Evolutionary conservation across 2,797 vertebrate genomes (phyloP).

Genomic region (Holocentrus rufus): DNA sequence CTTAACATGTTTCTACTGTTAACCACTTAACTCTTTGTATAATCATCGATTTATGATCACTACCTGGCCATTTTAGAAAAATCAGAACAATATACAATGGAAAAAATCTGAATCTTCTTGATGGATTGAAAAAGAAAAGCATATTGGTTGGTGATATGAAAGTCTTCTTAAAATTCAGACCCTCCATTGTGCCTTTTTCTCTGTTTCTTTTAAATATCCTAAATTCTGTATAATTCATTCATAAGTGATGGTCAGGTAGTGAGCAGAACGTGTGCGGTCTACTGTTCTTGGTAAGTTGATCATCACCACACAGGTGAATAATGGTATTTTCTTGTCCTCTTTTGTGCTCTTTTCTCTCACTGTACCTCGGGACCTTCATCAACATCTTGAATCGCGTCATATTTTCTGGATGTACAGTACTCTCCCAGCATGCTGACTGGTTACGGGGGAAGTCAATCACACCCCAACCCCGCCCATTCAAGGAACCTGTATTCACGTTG

Average conservation of each 20-base stretch:
- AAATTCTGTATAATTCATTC: not conserved
- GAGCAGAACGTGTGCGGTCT: slow-evolving; percentile 1
- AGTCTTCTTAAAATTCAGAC: not conserved
- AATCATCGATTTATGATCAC: slow-evolving; percentile 22
- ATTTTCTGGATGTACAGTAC: slow-evolving; percentile 79
- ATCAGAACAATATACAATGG: not conserved
- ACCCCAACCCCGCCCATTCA: slow-evolving; percentile 83
- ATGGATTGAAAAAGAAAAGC: not conserved
- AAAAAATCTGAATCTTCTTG: not conserved
- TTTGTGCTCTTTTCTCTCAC: slow-evolving; percentile 39
- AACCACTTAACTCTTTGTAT: slow-evolving; percentile 1
- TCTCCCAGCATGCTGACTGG: slow-evolving; percentile 90
- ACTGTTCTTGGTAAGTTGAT: not conserved
- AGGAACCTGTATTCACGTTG: slow-evolving; percentile 86
- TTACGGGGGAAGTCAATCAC: slow-evolving; percentile 86
- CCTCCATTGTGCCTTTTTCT: not conserved
- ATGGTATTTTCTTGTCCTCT: slow-evolving; percentile 45
- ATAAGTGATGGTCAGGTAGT: slow-evolving; percentile 32
- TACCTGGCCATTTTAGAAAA: slow-evolving; percentile 28
- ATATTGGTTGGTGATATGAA: not conserved
- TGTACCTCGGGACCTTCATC: slow-evolving; percentile 53
- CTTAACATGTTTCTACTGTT: not conserved
- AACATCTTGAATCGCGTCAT: slow-evolving; percentile 20
- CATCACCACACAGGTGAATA: slow-evolving; percentile 48
- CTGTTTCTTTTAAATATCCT: not conserved